Conservation (phyloP, 2,888 invertebrate species). For the Azorinus chamasolen region DNA sequence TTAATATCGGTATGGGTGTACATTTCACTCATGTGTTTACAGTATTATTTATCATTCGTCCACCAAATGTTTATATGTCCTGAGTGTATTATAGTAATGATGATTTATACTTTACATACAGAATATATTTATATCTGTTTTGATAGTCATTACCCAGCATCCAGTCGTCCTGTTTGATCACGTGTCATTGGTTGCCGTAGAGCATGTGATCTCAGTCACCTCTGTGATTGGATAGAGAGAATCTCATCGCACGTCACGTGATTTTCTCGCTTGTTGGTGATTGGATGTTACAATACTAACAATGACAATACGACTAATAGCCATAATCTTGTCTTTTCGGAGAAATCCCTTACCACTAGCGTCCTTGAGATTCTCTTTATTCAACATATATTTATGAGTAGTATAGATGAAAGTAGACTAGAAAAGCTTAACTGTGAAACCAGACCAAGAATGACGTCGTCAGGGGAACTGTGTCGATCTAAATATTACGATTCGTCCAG, state of each 20-base stretch:
- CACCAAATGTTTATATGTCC: slow-evolving; percentile 47
- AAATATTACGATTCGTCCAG: too few relatives aligned
- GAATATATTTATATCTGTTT: slow-evolving; percentile 42
- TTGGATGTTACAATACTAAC: neutral
- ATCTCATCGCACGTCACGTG: neutral
- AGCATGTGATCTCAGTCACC: neutral
- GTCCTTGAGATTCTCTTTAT: too few relatives aligned
- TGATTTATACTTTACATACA: slow-evolving; percentile 49
- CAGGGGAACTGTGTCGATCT: too few relatives aligned
- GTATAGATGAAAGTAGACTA: too few relatives aligned
- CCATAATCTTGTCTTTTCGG: too few relatives aligned
- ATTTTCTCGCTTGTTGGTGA: neutral
- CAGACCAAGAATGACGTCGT: too few relatives aligned
- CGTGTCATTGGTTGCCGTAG: slow-evolving; percentile 6
- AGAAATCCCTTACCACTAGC: too few relatives aligned
- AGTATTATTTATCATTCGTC: slow-evolving; percentile 44
- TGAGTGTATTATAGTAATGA: slow-evolving; percentile 39
- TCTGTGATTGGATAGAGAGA: slow-evolving; percentile 2
- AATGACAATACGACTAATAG: neutral
- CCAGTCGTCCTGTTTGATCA: slow-evolving; percentile 21
- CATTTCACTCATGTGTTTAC: slow-evolving; percentile 41
- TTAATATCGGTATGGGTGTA: slow-evolving; percentile 34
- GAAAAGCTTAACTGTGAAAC: too few relatives aligned
- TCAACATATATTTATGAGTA: too few relatives aligned
- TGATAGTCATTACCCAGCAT: slow-evolving; percentile 34